Evolutionary conservation across 1,140 invertebrate genomes (phyloP).

Genomic region (Drosophila quadrilineata): DNA sequence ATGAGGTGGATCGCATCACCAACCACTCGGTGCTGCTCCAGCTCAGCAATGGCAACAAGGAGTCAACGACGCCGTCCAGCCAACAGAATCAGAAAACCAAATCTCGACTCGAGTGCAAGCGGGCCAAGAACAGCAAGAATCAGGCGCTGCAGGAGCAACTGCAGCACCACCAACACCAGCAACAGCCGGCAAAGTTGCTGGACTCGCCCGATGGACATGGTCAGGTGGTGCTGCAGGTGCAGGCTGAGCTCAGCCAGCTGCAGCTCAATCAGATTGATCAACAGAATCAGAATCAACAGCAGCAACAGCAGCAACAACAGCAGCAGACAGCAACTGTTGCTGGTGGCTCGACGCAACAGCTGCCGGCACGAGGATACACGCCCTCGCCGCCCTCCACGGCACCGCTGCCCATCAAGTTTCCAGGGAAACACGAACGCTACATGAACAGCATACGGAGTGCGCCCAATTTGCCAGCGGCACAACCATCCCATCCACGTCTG

Average conservation of each 20-base stretch:
- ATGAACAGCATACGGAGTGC: slow-evolving; percentile 90
- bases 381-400: slow-evolving; percentile 91
- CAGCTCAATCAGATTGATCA: slow-evolving; percentile 65
- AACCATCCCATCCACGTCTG: slow-evolving; percentile 86
- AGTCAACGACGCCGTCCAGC: neutral
- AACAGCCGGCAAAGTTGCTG: slow-evolving; percentile 6
- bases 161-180: slow-evolving; percentile 18
- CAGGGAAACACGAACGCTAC: slow-evolving; percentile 83
- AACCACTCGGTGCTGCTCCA: slow-evolving; percentile 89
- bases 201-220: slow-evolving; percentile 32
- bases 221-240: slow-evolving; percentile 68
- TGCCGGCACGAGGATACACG: slow-evolving; percentile 84
- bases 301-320: slow-evolving; percentile 27
- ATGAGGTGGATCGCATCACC: slow-evolving; percentile 89
- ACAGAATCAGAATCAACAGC: slow-evolving; percentile 67
- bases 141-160: slow-evolving; percentile 72
- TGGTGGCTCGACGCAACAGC: slow-evolving; percentile 80
- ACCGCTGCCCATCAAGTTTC: slow-evolving; percentile 89
- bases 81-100: slow-evolving; percentile 30
- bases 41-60: slow-evolving; percentile 80
- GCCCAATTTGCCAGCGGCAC: slow-evolving; percentile 87
- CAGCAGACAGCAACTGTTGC: slow-evolving; percentile 5
- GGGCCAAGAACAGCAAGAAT: slow-evolving; percentile 76
- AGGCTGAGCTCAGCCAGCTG: slow-evolving; percentile 83
- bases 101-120: slow-evolving; percentile 69